These are phyloP conservation scores for Sminthurides bifidus DNA, from an alignment of 1,140 invertebrate species.

Conservation along the genomic window DNA sequence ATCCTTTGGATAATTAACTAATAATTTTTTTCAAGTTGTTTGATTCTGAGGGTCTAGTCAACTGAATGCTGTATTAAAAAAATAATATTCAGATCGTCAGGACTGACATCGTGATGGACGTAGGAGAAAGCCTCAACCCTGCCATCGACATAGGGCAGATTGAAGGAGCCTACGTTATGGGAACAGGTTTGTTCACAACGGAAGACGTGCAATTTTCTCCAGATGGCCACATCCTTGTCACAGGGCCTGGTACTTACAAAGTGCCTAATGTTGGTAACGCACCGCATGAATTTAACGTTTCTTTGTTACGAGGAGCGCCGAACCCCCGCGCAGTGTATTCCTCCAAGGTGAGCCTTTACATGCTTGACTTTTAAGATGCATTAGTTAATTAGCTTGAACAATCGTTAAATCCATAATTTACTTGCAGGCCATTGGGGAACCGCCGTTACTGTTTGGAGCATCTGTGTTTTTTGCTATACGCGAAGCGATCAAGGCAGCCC, in stretches of 20 bases:
- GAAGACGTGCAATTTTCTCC: slow-evolving; percentile 50
- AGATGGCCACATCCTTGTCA: slow-evolving; percentile 44
- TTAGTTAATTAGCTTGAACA: not conserved
- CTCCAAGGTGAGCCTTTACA: slow-evolving; percentile 44
- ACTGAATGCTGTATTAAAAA: not conserved
- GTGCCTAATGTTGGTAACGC: slow-evolving; percentile 47
- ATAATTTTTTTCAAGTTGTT: too few relatives aligned
- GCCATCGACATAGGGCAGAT: slow-evolving; percentile 52
- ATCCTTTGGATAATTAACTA: too few relatives aligned
- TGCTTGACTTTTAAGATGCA: not conserved
- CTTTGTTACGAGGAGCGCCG: slow-evolving; percentile 47
- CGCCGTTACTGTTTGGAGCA: slow-evolving; percentile 49
- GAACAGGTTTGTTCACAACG: slow-evolving; percentile 50
- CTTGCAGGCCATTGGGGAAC: slow-evolving; percentile 50
- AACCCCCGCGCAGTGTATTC: slow-evolving; percentile 54
- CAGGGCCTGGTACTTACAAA: slow-evolving; percentile 54
- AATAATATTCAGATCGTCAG: slow-evolving; percentile 41
- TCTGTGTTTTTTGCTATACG: slow-evolving; percentile 53
- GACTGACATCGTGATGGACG: slow-evolving; percentile 58
- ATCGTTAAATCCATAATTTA: not conserved
- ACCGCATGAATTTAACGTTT: slow-evolving; percentile 51
- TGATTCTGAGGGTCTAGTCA: too few relatives aligned
- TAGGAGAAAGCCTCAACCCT: slow-evolving; percentile 54
- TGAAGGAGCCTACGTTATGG: slow-evolving; percentile 56
- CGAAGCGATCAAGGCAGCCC: slow-evolving; percentile 38